A percentile compares a stretch with the other conserved stretches of the same genome.
Conservation (phyloP, 2,888 invertebrate species). For the Taenaris catops region DNA sequence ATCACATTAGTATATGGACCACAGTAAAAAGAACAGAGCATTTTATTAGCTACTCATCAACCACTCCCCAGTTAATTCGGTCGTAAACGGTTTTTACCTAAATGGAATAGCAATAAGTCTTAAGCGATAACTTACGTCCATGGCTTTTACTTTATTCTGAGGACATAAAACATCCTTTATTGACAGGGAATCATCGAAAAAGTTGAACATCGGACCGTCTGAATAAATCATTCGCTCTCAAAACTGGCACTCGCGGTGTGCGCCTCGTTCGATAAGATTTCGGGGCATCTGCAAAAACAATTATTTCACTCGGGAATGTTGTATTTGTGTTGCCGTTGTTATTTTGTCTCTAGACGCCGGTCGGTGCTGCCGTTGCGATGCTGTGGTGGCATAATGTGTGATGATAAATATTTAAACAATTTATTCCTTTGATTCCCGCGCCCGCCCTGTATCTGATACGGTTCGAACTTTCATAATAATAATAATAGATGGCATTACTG, state of each 20-base stretch:
- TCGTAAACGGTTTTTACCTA: constrained; percentile 17
- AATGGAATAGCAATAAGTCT: constrained; percentile 22
- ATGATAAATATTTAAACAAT: constrained; percentile 73
- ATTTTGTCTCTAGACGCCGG: constrained; percentile 50
- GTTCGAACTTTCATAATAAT: too few species aligned
- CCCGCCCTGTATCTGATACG: background rate
- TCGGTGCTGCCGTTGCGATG: constrained; percentile 35
- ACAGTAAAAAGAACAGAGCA: constrained; percentile 7
- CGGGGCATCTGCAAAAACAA: constrained; percentile 66
- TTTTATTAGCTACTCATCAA: constrained; percentile 16
- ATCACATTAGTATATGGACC: constrained; percentile 15
- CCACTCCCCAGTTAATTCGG: constrained; percentile 8
- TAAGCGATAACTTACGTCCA: constrained; percentile 25
- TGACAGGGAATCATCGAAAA: constrained; percentile 28
- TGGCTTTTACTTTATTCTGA: constrained; percentile 18
- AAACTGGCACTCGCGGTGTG: constrained; percentile 68
- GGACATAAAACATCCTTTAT: constrained; percentile 25
- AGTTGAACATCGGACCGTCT: constrained; percentile 27
- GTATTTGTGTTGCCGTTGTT: constrained; percentile 52
- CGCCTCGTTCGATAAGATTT: constrained; percentile 49
- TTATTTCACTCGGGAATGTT: constrained; percentile 59
- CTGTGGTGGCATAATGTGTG: constrained; percentile 53
- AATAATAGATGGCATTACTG: too few species aligned
- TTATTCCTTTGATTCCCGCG: constrained; percentile 40
- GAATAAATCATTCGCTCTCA: constrained; percentile 38